Base-by-base conservation (phyloP, 2,888 invertebrate genomes). In the Pseudoips prasinana region DNA sequence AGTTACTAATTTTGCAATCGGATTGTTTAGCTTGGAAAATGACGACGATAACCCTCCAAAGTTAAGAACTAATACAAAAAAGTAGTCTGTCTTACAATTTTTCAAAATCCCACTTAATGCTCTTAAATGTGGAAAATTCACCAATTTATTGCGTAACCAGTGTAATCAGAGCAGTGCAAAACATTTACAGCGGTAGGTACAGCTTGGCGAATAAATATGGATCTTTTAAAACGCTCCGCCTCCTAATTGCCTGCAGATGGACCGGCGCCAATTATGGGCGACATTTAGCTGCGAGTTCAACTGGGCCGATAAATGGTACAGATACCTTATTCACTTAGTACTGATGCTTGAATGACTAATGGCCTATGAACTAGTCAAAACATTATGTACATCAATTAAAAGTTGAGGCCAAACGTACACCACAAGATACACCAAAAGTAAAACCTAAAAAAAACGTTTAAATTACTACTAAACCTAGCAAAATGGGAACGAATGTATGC, bases 231-330 rank as follows among this genome's bases (percentile, higher is more conserved):
- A 73, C 78, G 68, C 57, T 62, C 61, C 68, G 73, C 59, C 72
- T 70, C 78, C 81, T 87, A 86, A 87, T 87, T 85, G 84, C 86
- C 68, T 72, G 74, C 64, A 85, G 84, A 87, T 86, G 87, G 87
- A 85, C 73, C 71, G 57, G 70, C 57, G 87, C 85, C 87, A 86
- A 83, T 86, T 86, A 81, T 74, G 50, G 58, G 38, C 59, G 65
- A 73, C 74, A 80, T 81, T 82, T 73, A 77, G 70, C 68, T 66
- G 47, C 35, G 48, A 57, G 56, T 70, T 58, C 55, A 57, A 69
- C 70, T 65, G 64, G 58, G 42, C 58, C 73, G 77, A 79, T 81
- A 81, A 78, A 83, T 74, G 74, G 63, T 43, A 47, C 58, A 53
- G 75, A 76, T 79, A 73, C 65, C 58, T 50, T 52, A 49, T 55